phyloP scores from a whole-genome alignment of 2,888 invertebrate species.

The Leistus spinibarbis region DNA sequence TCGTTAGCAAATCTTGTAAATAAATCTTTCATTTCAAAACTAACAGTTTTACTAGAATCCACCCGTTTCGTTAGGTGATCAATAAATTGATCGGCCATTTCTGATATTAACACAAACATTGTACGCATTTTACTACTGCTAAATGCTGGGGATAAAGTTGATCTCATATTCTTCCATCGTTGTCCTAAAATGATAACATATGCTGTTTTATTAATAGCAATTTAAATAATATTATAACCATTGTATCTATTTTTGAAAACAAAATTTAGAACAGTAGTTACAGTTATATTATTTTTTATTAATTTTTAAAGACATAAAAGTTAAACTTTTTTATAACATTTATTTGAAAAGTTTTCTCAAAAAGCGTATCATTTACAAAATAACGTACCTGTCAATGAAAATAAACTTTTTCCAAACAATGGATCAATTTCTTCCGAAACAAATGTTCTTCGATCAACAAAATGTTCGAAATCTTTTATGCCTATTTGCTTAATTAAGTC shows the following conservation, averaged over 20 bases:
- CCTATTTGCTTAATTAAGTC: conserved; percentile 32
- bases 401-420: conserved; percentile 31
- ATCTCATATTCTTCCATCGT: conserved; percentile 48
- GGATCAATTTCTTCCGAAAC: conserved; percentile 26
- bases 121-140: conserved; percentile 49
- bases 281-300: no score
- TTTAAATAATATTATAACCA: no score
- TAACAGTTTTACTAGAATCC: conserved; percentile 47
- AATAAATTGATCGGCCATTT: conserved; percentile 45
- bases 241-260: no score
- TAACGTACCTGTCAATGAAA: conserved; percentile 39
- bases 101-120: conserved; percentile 49
- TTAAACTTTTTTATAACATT: no score
- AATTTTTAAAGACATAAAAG: no score
- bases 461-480: conserved; percentile 31
- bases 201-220: no score
- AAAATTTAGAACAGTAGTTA: no score
- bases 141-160: conserved; percentile 51
- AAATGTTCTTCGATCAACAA: conserved; percentile 25
- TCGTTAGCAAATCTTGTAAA: conserved; percentile 64
- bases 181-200: conserved; percentile 46
- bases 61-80: conserved; percentile 42
- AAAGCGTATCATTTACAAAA: no score
- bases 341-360: no score
- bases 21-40: conserved; percentile 56